Conservation (phyloP, 2,113 vertebrate genomes). For the Bambusicola thoracicus region DNA sequence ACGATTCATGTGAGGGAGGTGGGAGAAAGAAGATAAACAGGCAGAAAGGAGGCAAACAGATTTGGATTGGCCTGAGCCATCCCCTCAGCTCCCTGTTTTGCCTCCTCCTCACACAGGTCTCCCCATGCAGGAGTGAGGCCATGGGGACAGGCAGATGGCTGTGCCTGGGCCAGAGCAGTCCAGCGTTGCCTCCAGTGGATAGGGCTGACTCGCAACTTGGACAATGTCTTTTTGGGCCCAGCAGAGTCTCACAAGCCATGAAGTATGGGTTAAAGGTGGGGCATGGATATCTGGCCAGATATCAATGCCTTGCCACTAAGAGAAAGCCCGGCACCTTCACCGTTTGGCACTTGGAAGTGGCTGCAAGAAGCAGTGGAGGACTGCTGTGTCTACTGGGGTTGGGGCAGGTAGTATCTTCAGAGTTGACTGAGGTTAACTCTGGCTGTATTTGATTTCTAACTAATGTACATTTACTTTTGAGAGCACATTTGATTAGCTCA, state of each 20-base stretch:
- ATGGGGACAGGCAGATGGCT: neutral
- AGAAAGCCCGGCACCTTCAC: slow-evolving; percentile 1
- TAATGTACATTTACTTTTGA: slow-evolving; percentile 52
- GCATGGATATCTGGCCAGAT: neutral
- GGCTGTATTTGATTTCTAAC: slow-evolving; percentile 49
- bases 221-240: neutral
- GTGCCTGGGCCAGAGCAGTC: neutral
- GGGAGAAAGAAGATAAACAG: neutral
- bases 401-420: slow-evolving; percentile 19
- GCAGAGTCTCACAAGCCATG: neutral
- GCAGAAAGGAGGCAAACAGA: neutral
- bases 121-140: neutral
- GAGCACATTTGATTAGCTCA: slow-evolving; percentile 8
- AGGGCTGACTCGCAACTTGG: neutral
- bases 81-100: neutral
- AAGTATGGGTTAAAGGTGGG: neutral
- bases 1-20: neutral
- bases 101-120: neutral
- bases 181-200: neutral
- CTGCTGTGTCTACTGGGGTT: neutral
- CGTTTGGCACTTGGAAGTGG: slow-evolving; percentile 25
- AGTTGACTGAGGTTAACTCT: slow-evolving; percentile 30
- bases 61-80: neutral
- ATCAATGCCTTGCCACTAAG: neutral
- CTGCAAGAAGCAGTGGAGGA: neutral